Evolutionary conservation across 2,888 invertebrate species (phyloP).

Genomic region (Coleophora flavipennella): DNA sequence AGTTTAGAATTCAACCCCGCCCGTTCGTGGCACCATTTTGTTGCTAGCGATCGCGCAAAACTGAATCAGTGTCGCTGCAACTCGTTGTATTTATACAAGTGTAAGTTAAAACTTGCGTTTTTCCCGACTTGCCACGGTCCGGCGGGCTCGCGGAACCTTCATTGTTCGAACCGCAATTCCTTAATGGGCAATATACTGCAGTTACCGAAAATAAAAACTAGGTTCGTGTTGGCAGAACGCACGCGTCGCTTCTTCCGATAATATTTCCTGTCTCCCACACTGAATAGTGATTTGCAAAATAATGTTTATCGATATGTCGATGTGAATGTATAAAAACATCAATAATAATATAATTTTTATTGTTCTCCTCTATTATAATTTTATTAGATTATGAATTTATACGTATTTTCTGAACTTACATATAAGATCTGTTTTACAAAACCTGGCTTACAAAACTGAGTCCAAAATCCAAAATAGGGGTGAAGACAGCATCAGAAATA

Average conservation of each 20-base stretch:
- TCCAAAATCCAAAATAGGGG: neutral
- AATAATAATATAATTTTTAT: neutral
- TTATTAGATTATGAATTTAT: too few relatives aligned
- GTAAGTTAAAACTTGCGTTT: conserved; percentile 61
- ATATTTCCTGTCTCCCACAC: conserved; percentile 28
- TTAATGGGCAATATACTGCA: conserved; percentile 44
- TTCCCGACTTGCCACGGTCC: conserved; percentile 59
- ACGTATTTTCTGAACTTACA: too few relatives aligned
- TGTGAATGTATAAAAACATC: neutral
- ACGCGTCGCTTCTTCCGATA: conserved; percentile 56
- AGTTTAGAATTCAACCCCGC: conserved; percentile 30
- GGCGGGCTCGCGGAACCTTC: conserved; percentile 39
- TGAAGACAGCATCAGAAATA: too few relatives aligned
- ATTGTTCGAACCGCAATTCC: conserved; percentile 38
- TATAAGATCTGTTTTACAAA: neutral
- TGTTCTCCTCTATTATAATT: too few relatives aligned
- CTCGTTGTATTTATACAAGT: conserved; percentile 68
- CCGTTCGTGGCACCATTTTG: conserved; percentile 56
- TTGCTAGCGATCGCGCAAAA: conserved; percentile 64
- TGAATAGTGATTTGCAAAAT: neutral
- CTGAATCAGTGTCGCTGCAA: conserved; percentile 57
- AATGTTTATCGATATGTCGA: neutral
- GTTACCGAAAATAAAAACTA: conserved; percentile 43
- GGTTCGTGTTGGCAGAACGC: conserved; percentile 18
- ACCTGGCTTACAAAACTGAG: neutral